Evolutionary conservation across 1,140 invertebrate species (phyloP).

Genomic region (Pseudomyrmex sp.): DNA sequence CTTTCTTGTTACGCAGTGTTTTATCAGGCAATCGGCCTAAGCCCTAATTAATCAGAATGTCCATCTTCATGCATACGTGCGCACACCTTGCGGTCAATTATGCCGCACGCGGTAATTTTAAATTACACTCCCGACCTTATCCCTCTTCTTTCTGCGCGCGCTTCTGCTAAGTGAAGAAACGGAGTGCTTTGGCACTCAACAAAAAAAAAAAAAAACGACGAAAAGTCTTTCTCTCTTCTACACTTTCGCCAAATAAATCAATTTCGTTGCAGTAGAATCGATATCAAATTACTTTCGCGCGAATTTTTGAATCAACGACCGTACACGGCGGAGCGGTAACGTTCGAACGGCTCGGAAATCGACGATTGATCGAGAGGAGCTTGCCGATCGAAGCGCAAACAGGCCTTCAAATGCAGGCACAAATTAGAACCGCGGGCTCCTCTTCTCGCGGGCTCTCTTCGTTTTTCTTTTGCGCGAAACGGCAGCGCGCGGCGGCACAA

Average conservation of each 20-base stretch:
- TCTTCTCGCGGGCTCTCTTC: constrained; percentile 28
- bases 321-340: not conserved
- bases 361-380: not conserved
- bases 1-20: not conserved
- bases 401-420: constrained; percentile 72
- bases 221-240: not conserved
- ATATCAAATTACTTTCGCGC: not conserved
- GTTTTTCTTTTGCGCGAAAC: constrained; percentile 21
- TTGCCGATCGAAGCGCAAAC: not conserved
- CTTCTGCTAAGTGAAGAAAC: not conserved
- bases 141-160: constrained; percentile 33
- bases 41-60: constrained; percentile 80
- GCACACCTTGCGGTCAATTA: constrained; percentile 80
- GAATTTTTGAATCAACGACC: not conserved
- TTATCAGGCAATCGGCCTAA: constrained; percentile 67
- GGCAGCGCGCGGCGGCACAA: constrained; percentile 56
- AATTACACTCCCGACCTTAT: constrained; percentile 50
- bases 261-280: not conserved
- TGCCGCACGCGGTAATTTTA: constrained; percentile 70
- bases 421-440: constrained; percentile 73
- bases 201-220: not conserved
- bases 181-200: not conserved
- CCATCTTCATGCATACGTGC: constrained; percentile 81
- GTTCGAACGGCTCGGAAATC: not conserved
- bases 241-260: not conserved